Evolutionary conservation across 2,113 vertebrate species (phyloP).

Genomic region (Ovibos moschatus): DNA sequence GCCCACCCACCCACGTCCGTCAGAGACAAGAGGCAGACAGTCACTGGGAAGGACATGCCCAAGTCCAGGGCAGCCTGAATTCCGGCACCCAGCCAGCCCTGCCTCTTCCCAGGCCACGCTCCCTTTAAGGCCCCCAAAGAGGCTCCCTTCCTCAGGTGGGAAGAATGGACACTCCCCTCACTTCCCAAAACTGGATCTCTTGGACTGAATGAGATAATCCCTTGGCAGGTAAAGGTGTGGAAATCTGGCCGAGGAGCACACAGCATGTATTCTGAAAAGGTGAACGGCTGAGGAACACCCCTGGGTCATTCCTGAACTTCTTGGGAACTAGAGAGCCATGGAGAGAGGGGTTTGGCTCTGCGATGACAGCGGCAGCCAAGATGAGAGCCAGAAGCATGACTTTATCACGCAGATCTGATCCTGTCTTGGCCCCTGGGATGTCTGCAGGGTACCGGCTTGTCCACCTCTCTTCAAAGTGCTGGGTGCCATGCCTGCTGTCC

Average conservation of each 20-base stretch:
- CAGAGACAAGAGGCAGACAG: background rate
- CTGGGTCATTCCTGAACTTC: constrained; percentile 21
- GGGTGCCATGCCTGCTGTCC: background rate
- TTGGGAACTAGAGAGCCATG: background rate
- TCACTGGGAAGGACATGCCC: fast-evolving
- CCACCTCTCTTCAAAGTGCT: background rate
- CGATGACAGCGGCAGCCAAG: background rate
- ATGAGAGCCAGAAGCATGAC: constrained; percentile 19
- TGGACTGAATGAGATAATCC: background rate
- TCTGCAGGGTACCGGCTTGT: background rate
- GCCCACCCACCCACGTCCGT: fast-evolving
- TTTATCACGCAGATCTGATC: constrained; percentile 12
- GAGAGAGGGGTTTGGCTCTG: background rate
- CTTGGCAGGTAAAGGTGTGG: background rate
- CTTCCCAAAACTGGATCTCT: background rate
- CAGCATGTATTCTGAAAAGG: background rate
- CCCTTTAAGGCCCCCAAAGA: background rate
- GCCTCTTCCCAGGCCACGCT: fast-evolving
- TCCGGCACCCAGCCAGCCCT: background rate
- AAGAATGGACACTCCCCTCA: background rate
- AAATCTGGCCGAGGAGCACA: background rate
- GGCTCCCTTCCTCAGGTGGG: background rate
- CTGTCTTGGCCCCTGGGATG: background rate
- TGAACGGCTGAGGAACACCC: background rate
- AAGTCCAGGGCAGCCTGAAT: background rate